Conservation (phyloP, 2,888 invertebrate species). For the Eristalinus aeneus region DNA sequence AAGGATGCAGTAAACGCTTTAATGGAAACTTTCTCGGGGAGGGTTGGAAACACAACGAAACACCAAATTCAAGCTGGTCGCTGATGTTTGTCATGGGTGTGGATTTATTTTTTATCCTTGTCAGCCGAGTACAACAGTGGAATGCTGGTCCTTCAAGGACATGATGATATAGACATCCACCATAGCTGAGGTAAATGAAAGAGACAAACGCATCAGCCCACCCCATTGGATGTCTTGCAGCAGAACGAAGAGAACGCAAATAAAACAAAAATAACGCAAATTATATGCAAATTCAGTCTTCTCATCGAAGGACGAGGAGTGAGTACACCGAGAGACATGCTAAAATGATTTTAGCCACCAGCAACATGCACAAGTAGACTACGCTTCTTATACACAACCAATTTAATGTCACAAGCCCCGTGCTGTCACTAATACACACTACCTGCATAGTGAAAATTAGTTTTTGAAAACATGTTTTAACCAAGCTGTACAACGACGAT, state of each 20-base stretch:
- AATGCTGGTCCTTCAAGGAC: constrained; percentile 10
- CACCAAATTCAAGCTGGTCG: constrained; percentile 50
- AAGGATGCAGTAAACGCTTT: constrained; percentile 44
- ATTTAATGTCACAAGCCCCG: constrained; percentile 3
- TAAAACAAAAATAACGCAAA: constrained; percentile 77
- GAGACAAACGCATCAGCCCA: constrained; percentile 26
- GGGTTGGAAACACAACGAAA: constrained; percentile 41
- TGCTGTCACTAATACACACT: neutral
- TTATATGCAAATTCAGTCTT: constrained; percentile 79
- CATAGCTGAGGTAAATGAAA: neutral
- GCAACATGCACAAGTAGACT: neutral
- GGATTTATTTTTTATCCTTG: constrained; percentile 29
- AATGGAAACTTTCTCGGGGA: constrained; percentile 53
- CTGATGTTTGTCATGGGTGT: constrained; percentile 43
- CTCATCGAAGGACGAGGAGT: constrained; percentile 31
- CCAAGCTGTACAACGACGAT: neutral
- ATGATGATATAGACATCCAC: constrained; percentile 5
- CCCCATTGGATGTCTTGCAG: neutral
- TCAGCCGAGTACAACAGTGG: neutral
- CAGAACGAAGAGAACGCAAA: constrained; percentile 66
- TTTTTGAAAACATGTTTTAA: neutral
- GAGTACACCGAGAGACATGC: constrained; percentile 39
- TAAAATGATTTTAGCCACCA: constrained; percentile 49
- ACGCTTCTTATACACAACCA: neutral
- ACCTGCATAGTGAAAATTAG: constrained; percentile 1